Evolutionary conservation across 2,797 vertebrate genomes (phyloP), one percentile per base, ranked within the genome.

Genomic region (Hypotaenidia philippensis): DNA sequence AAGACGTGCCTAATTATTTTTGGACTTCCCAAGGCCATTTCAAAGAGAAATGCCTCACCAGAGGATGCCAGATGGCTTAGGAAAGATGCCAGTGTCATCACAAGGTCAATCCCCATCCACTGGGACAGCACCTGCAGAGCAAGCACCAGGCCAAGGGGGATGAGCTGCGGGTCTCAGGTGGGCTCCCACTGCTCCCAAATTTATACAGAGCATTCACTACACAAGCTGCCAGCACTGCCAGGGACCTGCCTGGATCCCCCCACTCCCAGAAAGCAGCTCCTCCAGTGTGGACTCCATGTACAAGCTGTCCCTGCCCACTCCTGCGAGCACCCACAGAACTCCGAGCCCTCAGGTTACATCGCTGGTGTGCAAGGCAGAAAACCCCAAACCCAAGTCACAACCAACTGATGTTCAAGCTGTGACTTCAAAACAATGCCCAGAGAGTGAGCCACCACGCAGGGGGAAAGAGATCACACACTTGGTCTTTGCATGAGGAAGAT

Each of bases 81-180:
- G 20, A 64, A 44, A 69, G 66, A 60, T 44, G n/a, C 34, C 60
- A 47, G 38, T 12, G 45, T 31, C 47, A 69, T 40, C 65, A 70
- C 47, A 90, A 65, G 44, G 32, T 32, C 49, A 68, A 6, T 22
- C 26, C 23, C n/a, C 78, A 10, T 1, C 32, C 40, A 34, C 15
- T 27, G 4, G 12, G 60, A 56, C 12, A 29, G 57, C 21, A n/a
- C 38, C 60, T n/a, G 66, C 26, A 89, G 44, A 55, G 13, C 21
- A 25, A 21, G 27, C 4, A 0, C 14, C 12, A 36, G 45, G 53
- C 0, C 0, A 11, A 18, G n/a, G 22, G 11, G 23, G 60, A 20
- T 25, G 53, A 81, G 61, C n/a, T 55, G 16, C 2, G 3, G 45
- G 27, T 66, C 16, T 31, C 57, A 15, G 47, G 3, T n/a, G 49